A percentile compares a stretch with the other conserved stretches of the same genome.
These are phyloP conservation scores for Silurus aristotelis DNA, from an alignment of 2,797 vertebrate genomes.

Conservation along the genomic window DNA sequence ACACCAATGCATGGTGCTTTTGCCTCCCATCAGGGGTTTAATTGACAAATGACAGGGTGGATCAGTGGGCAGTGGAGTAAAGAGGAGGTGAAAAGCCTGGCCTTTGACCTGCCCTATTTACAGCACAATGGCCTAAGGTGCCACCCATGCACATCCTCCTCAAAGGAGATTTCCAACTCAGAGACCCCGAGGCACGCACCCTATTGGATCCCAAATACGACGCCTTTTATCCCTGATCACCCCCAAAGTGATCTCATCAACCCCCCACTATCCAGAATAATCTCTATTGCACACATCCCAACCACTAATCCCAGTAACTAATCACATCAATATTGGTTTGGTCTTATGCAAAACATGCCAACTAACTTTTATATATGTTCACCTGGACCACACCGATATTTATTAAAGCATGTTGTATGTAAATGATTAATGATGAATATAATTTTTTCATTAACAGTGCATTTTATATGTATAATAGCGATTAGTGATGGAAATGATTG, in stretches of 20 bases:
- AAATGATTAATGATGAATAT: no score
- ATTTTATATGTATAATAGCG: neutral
- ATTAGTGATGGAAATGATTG: no score
- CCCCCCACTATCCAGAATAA: slow-evolving; percentile 15
- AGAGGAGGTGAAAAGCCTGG: slow-evolving; percentile 39
- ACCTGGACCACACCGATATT: neutral
- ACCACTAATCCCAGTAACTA: neutral
- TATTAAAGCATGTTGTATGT: no score
- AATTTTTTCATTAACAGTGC: neutral
- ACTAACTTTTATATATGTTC: neutral
- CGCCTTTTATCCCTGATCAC: neutral
- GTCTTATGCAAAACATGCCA: neutral
- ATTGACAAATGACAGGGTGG: slow-evolving; percentile 42
- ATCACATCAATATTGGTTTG: neutral
- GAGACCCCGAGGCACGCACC: slow-evolving; percentile 51
- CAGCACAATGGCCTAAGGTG: slow-evolving; percentile 46
- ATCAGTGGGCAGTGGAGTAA: slow-evolving; percentile 33
- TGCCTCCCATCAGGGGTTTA: slow-evolving; percentile 43
- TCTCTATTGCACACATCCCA: slow-evolving; percentile 3
- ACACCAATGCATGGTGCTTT: slow-evolving; percentile 14
- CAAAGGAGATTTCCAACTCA: slow-evolving; percentile 50
- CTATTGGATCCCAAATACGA: slow-evolving; percentile 43
- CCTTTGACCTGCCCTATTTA: slow-evolving; percentile 51
- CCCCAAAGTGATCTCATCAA: slow-evolving; percentile 30
- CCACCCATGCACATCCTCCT: slow-evolving; percentile 46